A percentile compares a stretch with the other conserved stretches of the same genome.
Evolutionary conservation across 2,797 vertebrate species (phyloP).

Genomic region (Urosaurus nigricauda): DNA sequence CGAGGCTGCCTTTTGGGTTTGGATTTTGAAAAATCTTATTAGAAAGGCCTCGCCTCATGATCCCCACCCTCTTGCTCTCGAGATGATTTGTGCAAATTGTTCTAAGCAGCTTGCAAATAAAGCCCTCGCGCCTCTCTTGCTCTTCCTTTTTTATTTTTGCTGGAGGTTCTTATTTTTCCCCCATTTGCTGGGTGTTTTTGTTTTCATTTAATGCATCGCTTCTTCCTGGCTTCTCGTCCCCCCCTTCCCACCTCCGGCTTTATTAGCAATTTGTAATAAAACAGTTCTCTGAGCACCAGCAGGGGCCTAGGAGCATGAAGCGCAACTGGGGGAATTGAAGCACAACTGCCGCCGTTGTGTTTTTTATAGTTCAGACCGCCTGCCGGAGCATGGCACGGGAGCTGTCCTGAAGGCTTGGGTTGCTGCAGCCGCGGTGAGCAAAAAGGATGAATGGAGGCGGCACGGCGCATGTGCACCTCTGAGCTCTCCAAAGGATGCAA

Average conservation of each 20-base stretch:
- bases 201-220: background rate
- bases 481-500: background rate
- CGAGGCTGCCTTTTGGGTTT: constrained; percentile 52
- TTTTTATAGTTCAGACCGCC: background rate
- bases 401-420: background rate
- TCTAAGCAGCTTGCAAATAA: constrained; percentile 74
- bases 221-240: no score
- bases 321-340: background rate
- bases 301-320: no score
- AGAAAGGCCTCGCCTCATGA: constrained; percentile 33
- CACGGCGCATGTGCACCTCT: background rate
- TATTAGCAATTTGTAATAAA: constrained; percentile 32
- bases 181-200: constrained; percentile 19
- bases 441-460: background rate
- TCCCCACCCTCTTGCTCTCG: constrained; percentile 57
- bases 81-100: constrained; percentile 81
- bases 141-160: background rate
- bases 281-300: background rate
- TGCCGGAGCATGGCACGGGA: no score
- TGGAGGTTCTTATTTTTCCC: constrained; percentile 66
- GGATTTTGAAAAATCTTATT: background rate
- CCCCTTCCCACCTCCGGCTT: background rate
- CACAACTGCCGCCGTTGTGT: background rate
- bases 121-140: constrained; percentile 57
- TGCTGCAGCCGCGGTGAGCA: no score